Base-by-base conservation (phyloP, 2,797 vertebrate species). In the Paramormyrops hopkinsi region DNA sequence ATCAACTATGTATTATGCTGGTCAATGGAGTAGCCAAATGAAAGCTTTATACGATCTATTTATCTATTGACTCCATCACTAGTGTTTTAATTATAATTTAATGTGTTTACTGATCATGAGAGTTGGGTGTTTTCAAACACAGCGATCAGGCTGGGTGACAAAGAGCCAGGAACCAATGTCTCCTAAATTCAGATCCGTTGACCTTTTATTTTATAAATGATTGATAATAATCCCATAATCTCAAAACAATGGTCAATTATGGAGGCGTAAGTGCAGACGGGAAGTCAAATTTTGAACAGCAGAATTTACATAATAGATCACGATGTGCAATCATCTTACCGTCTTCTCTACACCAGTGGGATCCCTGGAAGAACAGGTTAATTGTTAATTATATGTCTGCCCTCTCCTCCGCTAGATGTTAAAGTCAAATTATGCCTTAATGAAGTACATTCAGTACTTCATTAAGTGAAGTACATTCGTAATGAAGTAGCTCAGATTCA, bases 301-400 rank as follows among this genome's bases (percentile, higher is more conserved):
- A 87, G 82, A 50, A 85, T 59, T 91, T 87, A 50, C 65, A 50
- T 46, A 89, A 33, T 46, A 88, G 90, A 14, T 91, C 85, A 14
- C 48, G 76, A 29, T 90, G 69, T 76, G 89, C 76, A 44, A 56
- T 86, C 73, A 89, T 73, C 25, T 89, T 89, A 25, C 89, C 51
- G 41, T 90, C 62, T 76, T 90, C 88, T 69, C 87, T 88, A 90
- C 89, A 90, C 88, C 87, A 91, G 19, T n/a, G n/a, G 11, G 85
- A 50, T 62, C 88, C 87, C 89, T 89, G 29, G 33, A 62, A 69
- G 50, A 83, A 37, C 44, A 89, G n/a, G 37, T 25, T n/a, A 48
- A 46, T 37, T 37, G 17, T 33, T 76, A 76, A 79, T 88, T 48
- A 46, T 51, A 48, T 79, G 41, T 79, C 37, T 44, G 37, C 37